Conservation (phyloP, 1,140 invertebrate genomes). For the Diorhabda sublineata region DNA sequence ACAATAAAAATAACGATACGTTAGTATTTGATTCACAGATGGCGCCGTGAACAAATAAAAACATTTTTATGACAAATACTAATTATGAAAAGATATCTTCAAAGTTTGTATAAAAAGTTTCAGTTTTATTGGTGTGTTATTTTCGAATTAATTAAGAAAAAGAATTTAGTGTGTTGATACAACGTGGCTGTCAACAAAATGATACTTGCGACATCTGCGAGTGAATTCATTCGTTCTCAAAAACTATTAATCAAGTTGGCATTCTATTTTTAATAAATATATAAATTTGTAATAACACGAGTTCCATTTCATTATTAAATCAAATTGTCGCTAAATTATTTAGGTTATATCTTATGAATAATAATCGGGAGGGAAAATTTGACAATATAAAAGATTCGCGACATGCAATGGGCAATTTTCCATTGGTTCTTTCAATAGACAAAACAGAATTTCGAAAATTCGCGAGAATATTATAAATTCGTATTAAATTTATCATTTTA, state of each 20-base stretch:
- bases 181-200: too few species aligned
- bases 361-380: conserved; percentile 4
- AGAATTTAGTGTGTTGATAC: too few species aligned
- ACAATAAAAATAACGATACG: too few species aligned
- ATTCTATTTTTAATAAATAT: neutral
- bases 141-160: too few species aligned
- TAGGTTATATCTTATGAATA: conserved; percentile 8
- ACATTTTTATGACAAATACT: too few species aligned
- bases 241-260: neutral
- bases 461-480: neutral
- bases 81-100: too few species aligned
- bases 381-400: conserved; percentile 14
- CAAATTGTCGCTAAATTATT: conserved; percentile 13
- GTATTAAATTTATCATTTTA: neutral
- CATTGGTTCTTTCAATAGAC: neutral
- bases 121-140: too few species aligned
- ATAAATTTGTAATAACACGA: neutral
- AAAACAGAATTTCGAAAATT: neutral
- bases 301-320: conserved; percentile 6
- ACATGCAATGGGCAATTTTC: conserved; percentile 13
- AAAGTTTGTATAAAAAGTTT: too few species aligned
- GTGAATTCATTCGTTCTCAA: neutral
- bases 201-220: neutral
- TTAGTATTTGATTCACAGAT: too few species aligned
- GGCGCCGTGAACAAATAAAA: too few species aligned